These are phyloP conservation scores for Leptinotarsa defecta DNA, from an alignment of 1,140 invertebrate species.

Conservation along the genomic window DNA sequence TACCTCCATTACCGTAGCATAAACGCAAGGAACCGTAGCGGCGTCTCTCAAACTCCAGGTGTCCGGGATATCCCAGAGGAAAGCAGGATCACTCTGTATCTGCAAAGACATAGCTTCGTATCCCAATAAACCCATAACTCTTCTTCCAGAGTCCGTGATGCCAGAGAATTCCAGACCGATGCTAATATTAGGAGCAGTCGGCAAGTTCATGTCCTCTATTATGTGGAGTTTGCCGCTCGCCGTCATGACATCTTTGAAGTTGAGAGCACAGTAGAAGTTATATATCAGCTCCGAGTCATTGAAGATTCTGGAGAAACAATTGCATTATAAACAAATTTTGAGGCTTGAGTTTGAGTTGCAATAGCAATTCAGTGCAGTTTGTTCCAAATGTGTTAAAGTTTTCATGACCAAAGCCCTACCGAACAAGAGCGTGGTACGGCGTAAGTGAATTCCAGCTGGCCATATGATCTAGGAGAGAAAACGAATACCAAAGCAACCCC, in stretches of 20 bases:
- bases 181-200: constrained; percentile 57
- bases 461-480: too few relatives aligned
- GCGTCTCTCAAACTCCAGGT: constrained; percentile 85
- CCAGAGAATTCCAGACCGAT: constrained; percentile 78
- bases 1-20: constrained; percentile 65
- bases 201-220: not conserved
- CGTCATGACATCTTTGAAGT: constrained; percentile 80
- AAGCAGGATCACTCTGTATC: constrained; percentile 62
- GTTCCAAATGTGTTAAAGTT: too few relatives aligned
- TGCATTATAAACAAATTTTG: too few relatives aligned
- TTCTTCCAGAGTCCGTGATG: constrained; percentile 56
- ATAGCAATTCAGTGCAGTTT: too few relatives aligned
- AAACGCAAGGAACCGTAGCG: constrained; percentile 84
- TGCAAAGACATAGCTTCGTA: constrained; percentile 65
- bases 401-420: too few relatives aligned
- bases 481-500: too few relatives aligned
- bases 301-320: not conserved
- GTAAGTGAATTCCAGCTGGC: too few relatives aligned
- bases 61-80: constrained; percentile 76
- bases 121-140: constrained; percentile 72
- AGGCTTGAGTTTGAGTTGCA: too few relatives aligned
- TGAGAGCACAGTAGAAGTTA: constrained; percentile 70
- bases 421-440: too few relatives aligned
- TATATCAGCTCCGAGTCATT: constrained; percentile 16
- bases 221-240: constrained; percentile 69